Evolutionary conservation across 2,888 invertebrate species (phyloP).

Genomic region (Ectemnius lituratus): DNA sequence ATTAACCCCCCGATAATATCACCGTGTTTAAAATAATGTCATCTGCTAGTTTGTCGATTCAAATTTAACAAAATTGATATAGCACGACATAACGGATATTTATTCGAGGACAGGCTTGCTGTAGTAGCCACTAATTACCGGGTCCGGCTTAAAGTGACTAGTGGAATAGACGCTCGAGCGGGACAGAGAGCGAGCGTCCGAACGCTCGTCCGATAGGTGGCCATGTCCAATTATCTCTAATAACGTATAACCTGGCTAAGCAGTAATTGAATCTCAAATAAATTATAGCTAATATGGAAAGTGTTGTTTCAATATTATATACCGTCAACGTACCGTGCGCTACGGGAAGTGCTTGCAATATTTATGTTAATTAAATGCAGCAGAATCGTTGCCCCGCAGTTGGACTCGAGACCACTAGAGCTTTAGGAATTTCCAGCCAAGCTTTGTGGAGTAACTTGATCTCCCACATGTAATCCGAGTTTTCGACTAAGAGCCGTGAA

Average conservation of each 20-base stretch:
- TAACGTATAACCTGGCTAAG: conserved; percentile 48
- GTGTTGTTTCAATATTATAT: conserved; percentile 47
- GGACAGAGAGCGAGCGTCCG: too few relatives aligned
- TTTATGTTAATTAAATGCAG: conserved; percentile 48
- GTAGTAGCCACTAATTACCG: conserved; percentile 55
- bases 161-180: conserved; percentile 51
- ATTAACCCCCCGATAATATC: conserved; percentile 49
- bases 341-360: conserved; percentile 34
- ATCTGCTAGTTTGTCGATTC: conserved; percentile 10
- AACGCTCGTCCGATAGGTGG: conserved; percentile 43
- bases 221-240: conserved; percentile 59
- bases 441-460: not conserved
- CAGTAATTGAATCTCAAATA: conserved; percentile 55
- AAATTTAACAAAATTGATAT: conserved; percentile 41
- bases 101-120: conserved; percentile 39
- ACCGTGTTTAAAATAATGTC: too few relatives aligned
- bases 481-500: not conserved
- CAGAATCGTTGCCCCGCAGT: conserved; percentile 16
- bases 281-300: conserved; percentile 53
- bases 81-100: conserved; percentile 8
- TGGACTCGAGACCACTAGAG: too few relatives aligned
- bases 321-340: conserved; percentile 1
- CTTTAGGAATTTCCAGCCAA: not conserved
- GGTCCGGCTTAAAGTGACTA: conserved; percentile 55
- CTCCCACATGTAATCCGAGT: not conserved